A percentile compares a stretch with the other conserved stretches of the same genome.
These are phyloP conservation scores for Naja naja DNA, from an alignment of 2,113 vertebrate genomes.

Conservation along the genomic window DNA sequence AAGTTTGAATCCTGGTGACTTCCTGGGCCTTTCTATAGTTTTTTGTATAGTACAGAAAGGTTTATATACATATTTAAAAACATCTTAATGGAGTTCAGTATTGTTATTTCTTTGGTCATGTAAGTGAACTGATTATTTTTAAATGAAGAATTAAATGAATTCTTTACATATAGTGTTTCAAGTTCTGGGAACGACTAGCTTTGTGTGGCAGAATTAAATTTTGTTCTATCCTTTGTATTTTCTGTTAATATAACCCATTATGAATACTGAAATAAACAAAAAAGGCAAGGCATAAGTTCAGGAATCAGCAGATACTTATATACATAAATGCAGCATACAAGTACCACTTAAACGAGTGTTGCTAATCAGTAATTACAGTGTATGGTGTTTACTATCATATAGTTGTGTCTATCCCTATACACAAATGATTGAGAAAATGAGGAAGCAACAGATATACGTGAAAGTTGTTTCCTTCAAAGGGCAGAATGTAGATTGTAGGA, in stretches of 20 bases:
- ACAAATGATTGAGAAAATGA: slow-evolving; percentile 30
- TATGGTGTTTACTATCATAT: slow-evolving; percentile 7
- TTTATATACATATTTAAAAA: neutral
- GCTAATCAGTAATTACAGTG: neutral
- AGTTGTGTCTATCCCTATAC: neutral
- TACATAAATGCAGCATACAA: neutral
- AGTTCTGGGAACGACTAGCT: neutral
- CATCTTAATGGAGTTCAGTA: too few species aligned
- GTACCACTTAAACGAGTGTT: neutral
- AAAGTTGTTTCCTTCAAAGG: slow-evolving; percentile 9
- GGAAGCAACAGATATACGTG: neutral
- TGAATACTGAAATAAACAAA: neutral
- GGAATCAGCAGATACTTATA: neutral
- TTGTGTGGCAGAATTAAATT: neutral
- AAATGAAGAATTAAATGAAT: neutral
- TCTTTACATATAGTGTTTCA: neutral
- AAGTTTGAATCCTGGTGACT: neutral
- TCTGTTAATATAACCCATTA: neutral
- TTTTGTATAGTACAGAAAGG: neutral
- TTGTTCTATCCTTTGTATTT: neutral
- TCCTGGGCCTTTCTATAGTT: neutral
- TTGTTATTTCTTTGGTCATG: neutral
- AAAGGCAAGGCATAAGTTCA: neutral
- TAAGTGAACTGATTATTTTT: neutral
- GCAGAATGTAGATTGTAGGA: slow-evolving; percentile 53